Evolutionary conservation across 2,888 invertebrate genomes (phyloP).

Genomic region (Falcaria lacertinaria): DNA sequence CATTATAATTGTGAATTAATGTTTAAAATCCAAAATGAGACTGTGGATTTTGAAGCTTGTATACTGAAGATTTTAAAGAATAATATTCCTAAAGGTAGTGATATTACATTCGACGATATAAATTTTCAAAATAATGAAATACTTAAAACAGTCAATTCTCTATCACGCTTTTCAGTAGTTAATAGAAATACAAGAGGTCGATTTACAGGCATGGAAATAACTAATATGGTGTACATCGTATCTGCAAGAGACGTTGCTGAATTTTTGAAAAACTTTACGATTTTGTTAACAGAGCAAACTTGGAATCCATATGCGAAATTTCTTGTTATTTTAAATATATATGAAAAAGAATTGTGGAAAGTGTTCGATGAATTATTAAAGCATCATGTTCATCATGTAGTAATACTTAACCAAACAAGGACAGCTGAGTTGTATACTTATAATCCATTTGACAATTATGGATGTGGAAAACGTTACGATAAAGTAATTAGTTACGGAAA

Average conservation of each 20-base stretch:
- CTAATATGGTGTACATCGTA: constrained; percentile 16
- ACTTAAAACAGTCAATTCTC: not conserved
- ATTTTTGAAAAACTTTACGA: constrained; percentile 12
- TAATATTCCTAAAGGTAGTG: not conserved
- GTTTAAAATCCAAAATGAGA: not conserved
- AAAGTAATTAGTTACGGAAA: constrained; percentile 27
- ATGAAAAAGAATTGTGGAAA: constrained; percentile 7
- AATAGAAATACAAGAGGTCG: not conserved
- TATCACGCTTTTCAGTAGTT: not conserved
- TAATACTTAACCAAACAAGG: constrained; percentile 18
- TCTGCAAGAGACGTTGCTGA: constrained; percentile 8
- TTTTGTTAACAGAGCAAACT: constrained; percentile 12
- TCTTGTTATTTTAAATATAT: constrained; percentile 18
- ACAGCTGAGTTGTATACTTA: constrained; percentile 28
- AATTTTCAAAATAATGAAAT: not conserved
- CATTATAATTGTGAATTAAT: not conserved
- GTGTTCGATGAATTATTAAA: constrained; percentile 28
- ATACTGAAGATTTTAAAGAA: not conserved
- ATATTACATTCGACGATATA: not conserved
- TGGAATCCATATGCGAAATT: constrained; percentile 28
- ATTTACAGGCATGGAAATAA: not conserved
- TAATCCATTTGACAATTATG: constrained; percentile 33
- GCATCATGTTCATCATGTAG: constrained; percentile 20
- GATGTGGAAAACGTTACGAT: constrained; percentile 31
- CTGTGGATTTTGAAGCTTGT: not conserved